Percentiles rank a stretch among this genome's conserved stretches.
Evolutionary conservation across 2,797 vertebrate species (phyloP).

Genomic region (Parambassis ranga): DNA sequence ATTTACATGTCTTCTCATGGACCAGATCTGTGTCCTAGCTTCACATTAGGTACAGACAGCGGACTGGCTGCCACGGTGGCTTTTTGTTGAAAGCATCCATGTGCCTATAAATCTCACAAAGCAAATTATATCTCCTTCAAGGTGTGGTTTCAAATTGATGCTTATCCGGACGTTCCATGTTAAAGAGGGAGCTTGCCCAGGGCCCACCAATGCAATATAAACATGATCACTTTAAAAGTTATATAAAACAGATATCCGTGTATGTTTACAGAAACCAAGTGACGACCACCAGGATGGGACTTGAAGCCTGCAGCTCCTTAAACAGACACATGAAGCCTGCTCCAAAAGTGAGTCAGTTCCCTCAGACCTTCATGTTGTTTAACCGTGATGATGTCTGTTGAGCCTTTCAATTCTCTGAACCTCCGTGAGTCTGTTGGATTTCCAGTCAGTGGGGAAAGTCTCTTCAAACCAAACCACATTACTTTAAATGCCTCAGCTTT

Average conservation of each 20-base stretch:
- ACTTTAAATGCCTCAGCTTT: background rate
- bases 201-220: background rate
- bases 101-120: constrained; percentile 57
- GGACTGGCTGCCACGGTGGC: constrained; percentile 39
- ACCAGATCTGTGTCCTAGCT: constrained; percentile 47
- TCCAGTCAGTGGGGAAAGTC: background rate
- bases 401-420: background rate
- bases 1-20: constrained; percentile 62
- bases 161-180: constrained; percentile 7
- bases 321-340: too few relatives aligned
- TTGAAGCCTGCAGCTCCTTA: too few relatives aligned
- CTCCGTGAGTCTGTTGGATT: background rate
- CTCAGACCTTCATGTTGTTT: too few relatives aligned
- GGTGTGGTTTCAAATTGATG: constrained; percentile 43
- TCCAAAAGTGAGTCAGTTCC: too few relatives aligned
- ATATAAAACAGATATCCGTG: background rate
- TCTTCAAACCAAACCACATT: background rate
- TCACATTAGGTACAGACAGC: constrained; percentile 41
- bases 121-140: constrained; percentile 53
- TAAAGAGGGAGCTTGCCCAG: constrained; percentile 13
- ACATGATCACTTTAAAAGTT: background rate
- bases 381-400: background rate
- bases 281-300: too few relatives aligned
- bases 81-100: constrained; percentile 45
- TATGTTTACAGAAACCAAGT: background rate